Evolutionary conservation across 37 sponge, comb jelly and placozoan genomes (phyloP).

Genomic region (Cliona cf. orientalis): DNA sequence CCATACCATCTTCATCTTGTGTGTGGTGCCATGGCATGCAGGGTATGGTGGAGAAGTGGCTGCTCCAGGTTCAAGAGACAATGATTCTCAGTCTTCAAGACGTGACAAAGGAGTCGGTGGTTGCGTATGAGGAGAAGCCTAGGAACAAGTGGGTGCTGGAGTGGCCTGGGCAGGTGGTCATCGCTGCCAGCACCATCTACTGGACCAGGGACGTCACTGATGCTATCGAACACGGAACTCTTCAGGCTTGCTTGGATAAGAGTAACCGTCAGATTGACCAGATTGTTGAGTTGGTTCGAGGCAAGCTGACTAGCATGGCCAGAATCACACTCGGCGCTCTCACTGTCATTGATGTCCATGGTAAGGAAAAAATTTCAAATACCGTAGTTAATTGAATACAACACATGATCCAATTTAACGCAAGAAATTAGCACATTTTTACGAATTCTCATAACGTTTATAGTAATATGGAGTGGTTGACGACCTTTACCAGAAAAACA

Average conservation of each 20-base stretch:
- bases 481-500: too few relatives aligned
- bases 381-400: too few relatives aligned
- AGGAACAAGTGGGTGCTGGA: constrained; percentile 90
- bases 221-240: constrained; percentile 74
- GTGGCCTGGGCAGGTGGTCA: constrained; percentile 98
- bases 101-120: constrained; percentile 79
- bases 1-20: not conserved
- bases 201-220: constrained; percentile 93
- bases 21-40: too few relatives aligned
- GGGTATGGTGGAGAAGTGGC: constrained; percentile 99
- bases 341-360: constrained; percentile 98
- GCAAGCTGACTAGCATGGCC: constrained; percentile 89
- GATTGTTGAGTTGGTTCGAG: constrained; percentile 95
- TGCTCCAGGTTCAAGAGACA: constrained; percentile 86
- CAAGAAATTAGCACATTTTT: too few relatives aligned
- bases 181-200: constrained; percentile 88
- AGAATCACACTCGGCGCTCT: constrained; percentile 97
- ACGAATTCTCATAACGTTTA: too few relatives aligned
- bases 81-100: constrained; percentile 93
- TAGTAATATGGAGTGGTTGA: too few relatives aligned
- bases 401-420: too few relatives aligned
- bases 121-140: constrained; percentile 70
- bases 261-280: constrained; percentile 92
- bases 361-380: too few relatives aligned
- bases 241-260: constrained; percentile 83